These are phyloP conservation scores for Loris lydekkerianus DNA, from an alignment of 2,797 vertebrate species.

Conservation along the genomic window DNA sequence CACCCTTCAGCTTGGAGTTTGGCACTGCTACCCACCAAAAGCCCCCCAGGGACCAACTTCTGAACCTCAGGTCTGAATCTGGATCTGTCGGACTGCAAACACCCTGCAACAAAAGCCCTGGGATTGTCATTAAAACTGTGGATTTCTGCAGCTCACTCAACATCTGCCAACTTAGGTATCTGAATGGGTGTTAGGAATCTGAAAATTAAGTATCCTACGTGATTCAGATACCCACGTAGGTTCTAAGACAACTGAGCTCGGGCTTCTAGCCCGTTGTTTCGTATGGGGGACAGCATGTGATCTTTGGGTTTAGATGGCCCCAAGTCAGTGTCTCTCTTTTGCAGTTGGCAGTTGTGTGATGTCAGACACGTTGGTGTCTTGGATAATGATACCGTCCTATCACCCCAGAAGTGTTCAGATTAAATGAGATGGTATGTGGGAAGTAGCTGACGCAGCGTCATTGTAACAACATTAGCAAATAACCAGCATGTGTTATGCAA, in stretches of 20 bases:
- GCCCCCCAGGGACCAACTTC: not conserved
- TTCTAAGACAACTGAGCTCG: not conserved
- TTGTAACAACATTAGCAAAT: not conserved
- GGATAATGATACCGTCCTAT: rapidly evolving
- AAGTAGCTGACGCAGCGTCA: not conserved
- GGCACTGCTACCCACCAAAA: not conserved
- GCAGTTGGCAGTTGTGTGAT: not conserved
- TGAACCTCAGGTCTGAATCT: not conserved
- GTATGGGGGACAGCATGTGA: rapidly evolving
- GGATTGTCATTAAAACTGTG: not conserved
- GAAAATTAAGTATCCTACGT: not conserved
- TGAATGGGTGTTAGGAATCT: not conserved
- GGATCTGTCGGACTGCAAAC: not conserved
- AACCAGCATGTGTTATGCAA: not conserved
- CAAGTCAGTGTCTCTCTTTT: not conserved
- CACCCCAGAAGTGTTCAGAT: not conserved
- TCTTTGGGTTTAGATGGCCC: not conserved
- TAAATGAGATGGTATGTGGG: not conserved
- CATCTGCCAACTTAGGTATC: not conserved
- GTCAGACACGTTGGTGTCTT: not conserved
- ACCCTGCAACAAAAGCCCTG: not conserved
- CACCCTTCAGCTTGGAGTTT: not conserved
- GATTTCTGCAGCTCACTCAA: not conserved
- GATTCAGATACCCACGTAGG: not conserved
- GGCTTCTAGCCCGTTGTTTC: not conserved